Base-by-base conservation (phyloP, 92 coral and sea anemone species). In the Bergia sp. region DNA sequence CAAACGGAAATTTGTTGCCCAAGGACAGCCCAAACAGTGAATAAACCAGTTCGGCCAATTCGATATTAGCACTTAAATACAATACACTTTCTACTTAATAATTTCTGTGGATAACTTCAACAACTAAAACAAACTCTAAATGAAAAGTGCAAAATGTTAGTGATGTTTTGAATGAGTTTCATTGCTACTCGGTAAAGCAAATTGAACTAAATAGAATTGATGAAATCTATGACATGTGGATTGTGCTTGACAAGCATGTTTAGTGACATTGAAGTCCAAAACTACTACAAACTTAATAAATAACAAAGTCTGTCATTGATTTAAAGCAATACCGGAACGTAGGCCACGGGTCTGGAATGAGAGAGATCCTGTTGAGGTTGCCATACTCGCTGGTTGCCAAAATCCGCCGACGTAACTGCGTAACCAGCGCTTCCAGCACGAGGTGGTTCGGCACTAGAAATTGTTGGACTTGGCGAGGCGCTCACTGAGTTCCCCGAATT, bases 251-350 rank as follows among this genome's bases (percentile, higher is more conserved):
- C 79, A 73, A 39, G 43, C 87, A 84, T 80, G 85, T 80, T 72
- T 84, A 29, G 87, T 37, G 49, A 89, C 85, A 85, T 79, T 53
- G 66, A 55, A 80, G 80, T 91, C 83, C 80, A 88, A 86, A 88
- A 85, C 86, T 91, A 91, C 88, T 88, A 81, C 87, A 72, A 75
- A 81, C 85, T 69, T 82, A 81, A 85, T 79, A 89, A 92, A 76
- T 82, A 69, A 86, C 80, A 86, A 91, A 91, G 94, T 92, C 91
- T 91, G 94, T 93, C 94, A 92, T 82, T 87, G 85, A 91, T 87
- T 95, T 96, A 96, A 79, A 94, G 96, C 91, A 96, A 96, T 92
- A 94, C 98, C 98, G 96, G 99, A 83, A 93, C 99, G 65, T 96
- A 97, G 90, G 97, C 96, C 88, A 96, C 98, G 50, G 94, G 96